Percentiles rank a stretch among this genome's conserved stretches.
Conservation (phyloP, 2,797 vertebrate species). For the Eulemur albifrons region DNA sequence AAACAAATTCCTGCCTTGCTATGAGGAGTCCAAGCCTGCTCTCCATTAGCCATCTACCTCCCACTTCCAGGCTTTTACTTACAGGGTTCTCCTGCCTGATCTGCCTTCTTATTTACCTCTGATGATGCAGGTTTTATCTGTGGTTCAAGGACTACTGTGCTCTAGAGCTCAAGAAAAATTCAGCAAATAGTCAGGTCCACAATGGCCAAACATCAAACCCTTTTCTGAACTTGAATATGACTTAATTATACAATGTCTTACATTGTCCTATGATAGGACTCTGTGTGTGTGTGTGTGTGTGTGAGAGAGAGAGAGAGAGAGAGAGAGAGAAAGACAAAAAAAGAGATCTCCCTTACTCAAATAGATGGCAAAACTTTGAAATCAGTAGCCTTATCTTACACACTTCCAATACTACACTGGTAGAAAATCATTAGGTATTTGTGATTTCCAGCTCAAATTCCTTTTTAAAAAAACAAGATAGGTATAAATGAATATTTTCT, state of each 20-base stretch:
- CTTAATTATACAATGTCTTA: neutral
- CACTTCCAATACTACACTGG: no score
- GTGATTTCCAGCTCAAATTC: neutral
- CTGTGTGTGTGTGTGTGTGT: neutral
- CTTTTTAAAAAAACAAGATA: neutral
- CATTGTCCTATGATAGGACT: no score
- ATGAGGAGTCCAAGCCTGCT: no score
- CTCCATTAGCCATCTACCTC: rapidly evolving
- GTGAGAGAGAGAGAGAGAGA: neutral
- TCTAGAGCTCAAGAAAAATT: neutral
- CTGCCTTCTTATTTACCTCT: neutral
- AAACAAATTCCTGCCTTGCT: neutral
- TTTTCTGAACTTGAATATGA: neutral
- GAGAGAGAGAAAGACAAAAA: no score
- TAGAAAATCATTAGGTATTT: neutral
- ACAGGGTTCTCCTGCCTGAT: neutral
- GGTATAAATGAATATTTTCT: neutral
- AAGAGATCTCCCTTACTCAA: neutral
- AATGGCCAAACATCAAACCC: neutral
- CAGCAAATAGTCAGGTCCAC: neutral
- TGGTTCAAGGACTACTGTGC: neutral
- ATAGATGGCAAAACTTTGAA: neutral
- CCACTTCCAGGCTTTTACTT: rapidly evolving
- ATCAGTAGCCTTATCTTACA: neutral
- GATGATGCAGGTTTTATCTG: neutral